Evolutionary conservation across 2,888 invertebrate species (phyloP).

Genomic region (Macrosiphum euphorbiae): DNA sequence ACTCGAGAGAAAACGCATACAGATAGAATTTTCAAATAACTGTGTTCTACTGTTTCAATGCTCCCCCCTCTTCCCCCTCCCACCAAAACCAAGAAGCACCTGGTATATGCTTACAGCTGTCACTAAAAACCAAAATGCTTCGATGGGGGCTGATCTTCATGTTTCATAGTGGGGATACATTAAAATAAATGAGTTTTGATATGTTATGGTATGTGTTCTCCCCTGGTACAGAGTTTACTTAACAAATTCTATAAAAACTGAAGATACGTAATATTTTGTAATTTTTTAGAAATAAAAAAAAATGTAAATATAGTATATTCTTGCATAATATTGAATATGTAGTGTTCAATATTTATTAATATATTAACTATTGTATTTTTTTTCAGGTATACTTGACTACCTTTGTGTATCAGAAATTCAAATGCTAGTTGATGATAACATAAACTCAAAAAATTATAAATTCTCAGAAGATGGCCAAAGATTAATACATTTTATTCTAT

Average conservation of each 20-base stretch:
- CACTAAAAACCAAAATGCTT: not conserved
- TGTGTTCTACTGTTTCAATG: not conserved
- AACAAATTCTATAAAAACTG: not conserved
- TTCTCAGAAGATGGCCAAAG: not conserved
- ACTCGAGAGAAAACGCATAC: not conserved
- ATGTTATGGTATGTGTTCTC: not conserved
- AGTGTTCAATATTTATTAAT: not conserved
- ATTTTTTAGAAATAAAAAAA: not conserved
- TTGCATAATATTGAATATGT: not conserved
- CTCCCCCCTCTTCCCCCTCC: not conserved
- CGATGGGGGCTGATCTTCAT: not conserved
- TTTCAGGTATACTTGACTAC: not conserved
- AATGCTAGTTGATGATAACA: not conserved
- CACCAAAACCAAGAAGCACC: not conserved
- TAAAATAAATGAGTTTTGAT: not conserved
- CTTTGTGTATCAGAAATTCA: not conserved
- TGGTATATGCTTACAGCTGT: not conserved
- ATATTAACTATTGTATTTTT: not conserved
- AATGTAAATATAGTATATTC: not conserved
- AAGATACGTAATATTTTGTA: not conserved
- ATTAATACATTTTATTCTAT: slow-evolving; percentile 37
- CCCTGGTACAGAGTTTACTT: not conserved
- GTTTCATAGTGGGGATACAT: not conserved
- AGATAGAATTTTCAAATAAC: not conserved
- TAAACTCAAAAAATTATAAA: not conserved